A percentile compares a stretch with the other conserved stretches of the same genome.
These are phyloP conservation scores for Cydia amplana DNA, from an alignment of 1,140 invertebrate genomes.

Conservation along the genomic window DNA sequence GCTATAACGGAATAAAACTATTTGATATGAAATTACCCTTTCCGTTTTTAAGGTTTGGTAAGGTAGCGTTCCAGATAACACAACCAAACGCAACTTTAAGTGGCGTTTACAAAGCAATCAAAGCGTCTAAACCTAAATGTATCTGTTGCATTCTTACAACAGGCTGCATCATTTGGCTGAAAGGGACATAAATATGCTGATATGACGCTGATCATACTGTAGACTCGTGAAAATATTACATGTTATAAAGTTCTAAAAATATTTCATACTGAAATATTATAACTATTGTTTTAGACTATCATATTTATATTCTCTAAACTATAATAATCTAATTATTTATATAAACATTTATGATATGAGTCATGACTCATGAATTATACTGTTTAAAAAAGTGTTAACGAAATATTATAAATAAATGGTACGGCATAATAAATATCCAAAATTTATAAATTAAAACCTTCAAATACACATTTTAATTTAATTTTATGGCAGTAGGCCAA, in stretches of 20 bases:
- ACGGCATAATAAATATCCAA: not conserved
- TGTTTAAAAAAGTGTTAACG: not conserved
- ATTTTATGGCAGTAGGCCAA: conserved; percentile 13
- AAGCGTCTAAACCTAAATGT: not conserved
- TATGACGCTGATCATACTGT: not conserved
- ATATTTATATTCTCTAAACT: not conserved
- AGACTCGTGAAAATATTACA: not conserved
- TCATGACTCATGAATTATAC: no score
- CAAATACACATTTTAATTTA: not conserved
- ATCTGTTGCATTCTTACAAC: not conserved
- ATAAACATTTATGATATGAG: not conserved
- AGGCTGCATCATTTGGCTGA: not conserved
- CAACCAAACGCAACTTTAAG: conserved; percentile 1
- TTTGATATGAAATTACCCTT: conserved; percentile 1
- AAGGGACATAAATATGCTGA: not conserved
- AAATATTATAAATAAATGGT: no score
- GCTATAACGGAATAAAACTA: not conserved
- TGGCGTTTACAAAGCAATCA: conserved; percentile 3
- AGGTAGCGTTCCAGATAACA: conserved; percentile 13
- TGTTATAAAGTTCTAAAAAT: not conserved
- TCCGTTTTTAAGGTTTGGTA: conserved; percentile 10
- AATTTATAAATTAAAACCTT: not conserved
- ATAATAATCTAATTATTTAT: not conserved
- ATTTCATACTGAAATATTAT: not conserved
- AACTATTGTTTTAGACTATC: not conserved